A percentile compares a stretch with the other conserved stretches of the same genome.
Evolutionary conservation across 2,113 vertebrate species (phyloP).

Genomic region (Notothenia coriiceps): DNA sequence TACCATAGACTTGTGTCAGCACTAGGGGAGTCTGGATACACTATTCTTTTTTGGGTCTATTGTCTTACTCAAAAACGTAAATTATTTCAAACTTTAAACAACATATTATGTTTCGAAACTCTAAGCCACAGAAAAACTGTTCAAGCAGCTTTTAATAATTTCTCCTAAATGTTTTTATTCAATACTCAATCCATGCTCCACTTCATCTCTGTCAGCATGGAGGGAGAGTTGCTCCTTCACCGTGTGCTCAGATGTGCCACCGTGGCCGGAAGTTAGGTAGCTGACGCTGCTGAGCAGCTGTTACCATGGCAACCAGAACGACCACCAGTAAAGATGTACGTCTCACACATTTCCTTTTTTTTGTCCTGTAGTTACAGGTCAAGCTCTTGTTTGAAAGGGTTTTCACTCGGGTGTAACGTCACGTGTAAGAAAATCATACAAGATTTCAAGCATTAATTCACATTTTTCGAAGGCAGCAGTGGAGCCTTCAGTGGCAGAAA

Average conservation of each 20-base stretch:
- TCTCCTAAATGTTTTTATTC: neutral
- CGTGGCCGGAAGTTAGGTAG: slow-evolving; percentile 54
- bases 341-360: slow-evolving; percentile 15
- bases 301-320: slow-evolving; percentile 59
- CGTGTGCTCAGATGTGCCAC: slow-evolving; percentile 50
- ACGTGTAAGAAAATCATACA: neutral
- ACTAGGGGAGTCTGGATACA: slow-evolving; percentile 7
- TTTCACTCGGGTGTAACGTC: neutral
- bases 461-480: neutral
- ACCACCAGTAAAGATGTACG: slow-evolving; percentile 27
- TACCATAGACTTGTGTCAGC: neutral
- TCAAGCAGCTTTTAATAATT: neutral
- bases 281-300: slow-evolving; percentile 38
- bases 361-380: neutral
- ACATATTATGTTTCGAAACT: neutral
- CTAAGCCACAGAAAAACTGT: neutral
- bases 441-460: slow-evolving; percentile 1
- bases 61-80: neutral
- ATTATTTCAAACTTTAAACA: neutral
- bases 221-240: slow-evolving; percentile 8
- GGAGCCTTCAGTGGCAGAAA: neutral
- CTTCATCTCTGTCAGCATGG: neutral
- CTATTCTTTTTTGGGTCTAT: neutral
- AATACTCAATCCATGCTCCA: neutral
- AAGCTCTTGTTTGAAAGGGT: neutral